Conservation (phyloP, 2,888 invertebrate species). For the Chrysomela aeneicollis region DNA sequence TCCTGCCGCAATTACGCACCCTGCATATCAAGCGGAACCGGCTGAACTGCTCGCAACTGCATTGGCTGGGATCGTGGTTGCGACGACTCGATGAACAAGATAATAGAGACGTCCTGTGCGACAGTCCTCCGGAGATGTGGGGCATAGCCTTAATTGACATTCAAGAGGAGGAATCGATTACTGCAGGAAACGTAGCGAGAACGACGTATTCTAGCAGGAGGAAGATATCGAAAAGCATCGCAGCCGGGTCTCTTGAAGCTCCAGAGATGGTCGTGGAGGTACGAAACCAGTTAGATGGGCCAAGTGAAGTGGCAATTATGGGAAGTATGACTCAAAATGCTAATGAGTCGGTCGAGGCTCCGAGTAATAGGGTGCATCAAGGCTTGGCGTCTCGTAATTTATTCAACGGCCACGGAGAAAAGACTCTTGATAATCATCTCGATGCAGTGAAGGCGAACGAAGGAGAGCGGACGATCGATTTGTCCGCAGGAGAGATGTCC, state of each 20-base stretch:
- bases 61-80: slow-evolving; percentile 77
- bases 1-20: slow-evolving; percentile 73
- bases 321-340: slow-evolving; percentile 26
- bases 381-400: slow-evolving; percentile 39
- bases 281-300: not conserved
- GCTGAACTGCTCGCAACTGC: slow-evolving; percentile 73
- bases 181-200: not conserved
- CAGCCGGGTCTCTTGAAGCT: not conserved
- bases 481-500: slow-evolving; percentile 52
- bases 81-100: slow-evolving; percentile 61
- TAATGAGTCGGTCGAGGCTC: slow-evolving; percentile 39
- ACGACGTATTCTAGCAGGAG: not conserved
- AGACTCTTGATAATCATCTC: slow-evolving; percentile 17
- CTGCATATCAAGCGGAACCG: slow-evolving; percentile 75
- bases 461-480: slow-evolving; percentile 26
- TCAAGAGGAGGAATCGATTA: slow-evolving; percentile 39
- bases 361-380: slow-evolving; percentile 36
- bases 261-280: not conserved
- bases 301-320: slow-evolving; percentile 16
- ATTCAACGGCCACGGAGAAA: slow-evolving; percentile 29
- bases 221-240: not conserved
- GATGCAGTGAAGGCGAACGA: slow-evolving; percentile 20
- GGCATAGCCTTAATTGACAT: slow-evolving; percentile 57
- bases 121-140: slow-evolving; percentile 56
- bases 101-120: slow-evolving; percentile 60